Conservation (phyloP, 2,113 vertebrate species). For the Maccullochella peelii region DNA sequence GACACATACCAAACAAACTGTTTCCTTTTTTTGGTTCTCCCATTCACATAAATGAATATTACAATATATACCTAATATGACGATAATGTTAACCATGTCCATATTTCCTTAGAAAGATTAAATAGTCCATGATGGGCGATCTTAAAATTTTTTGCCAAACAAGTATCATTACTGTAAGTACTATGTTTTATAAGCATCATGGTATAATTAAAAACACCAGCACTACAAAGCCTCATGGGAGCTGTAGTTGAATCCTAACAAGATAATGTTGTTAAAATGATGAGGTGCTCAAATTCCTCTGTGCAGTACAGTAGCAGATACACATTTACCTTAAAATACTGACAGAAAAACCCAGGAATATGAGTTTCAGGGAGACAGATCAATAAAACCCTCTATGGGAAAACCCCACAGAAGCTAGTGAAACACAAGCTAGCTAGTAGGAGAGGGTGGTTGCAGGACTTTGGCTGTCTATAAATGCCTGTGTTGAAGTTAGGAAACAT, state of each 20-base stretch:
- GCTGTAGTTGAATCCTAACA: background rate
- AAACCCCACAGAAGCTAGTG: conserved; percentile 9
- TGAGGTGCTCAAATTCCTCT: background rate
- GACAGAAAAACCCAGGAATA: background rate
- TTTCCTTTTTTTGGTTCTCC: background rate
- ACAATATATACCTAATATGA: background rate
- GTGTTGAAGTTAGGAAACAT: conserved; percentile 11
- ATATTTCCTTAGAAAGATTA: background rate
- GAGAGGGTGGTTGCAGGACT: background rate
- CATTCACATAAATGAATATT: background rate
- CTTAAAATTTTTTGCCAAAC: background rate
- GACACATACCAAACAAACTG: background rate
- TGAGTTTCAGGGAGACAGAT: conserved; percentile 1
- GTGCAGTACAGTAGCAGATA: background rate
- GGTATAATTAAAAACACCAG: background rate
- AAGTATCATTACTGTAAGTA: background rate
- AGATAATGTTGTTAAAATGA: background rate
- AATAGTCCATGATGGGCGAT: background rate
- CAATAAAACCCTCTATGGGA: background rate
- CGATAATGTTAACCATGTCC: background rate
- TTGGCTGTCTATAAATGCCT: conserved; percentile 10
- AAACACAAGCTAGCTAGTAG: background rate
- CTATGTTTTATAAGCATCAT: background rate
- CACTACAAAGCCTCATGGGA: background rate
- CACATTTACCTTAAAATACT: conserved; percentile 1